These are phyloP conservation scores for Anthopleura xanthogrammica DNA, from an alignment of 92 coral and sea anemone species.

Conservation along the genomic window DNA sequence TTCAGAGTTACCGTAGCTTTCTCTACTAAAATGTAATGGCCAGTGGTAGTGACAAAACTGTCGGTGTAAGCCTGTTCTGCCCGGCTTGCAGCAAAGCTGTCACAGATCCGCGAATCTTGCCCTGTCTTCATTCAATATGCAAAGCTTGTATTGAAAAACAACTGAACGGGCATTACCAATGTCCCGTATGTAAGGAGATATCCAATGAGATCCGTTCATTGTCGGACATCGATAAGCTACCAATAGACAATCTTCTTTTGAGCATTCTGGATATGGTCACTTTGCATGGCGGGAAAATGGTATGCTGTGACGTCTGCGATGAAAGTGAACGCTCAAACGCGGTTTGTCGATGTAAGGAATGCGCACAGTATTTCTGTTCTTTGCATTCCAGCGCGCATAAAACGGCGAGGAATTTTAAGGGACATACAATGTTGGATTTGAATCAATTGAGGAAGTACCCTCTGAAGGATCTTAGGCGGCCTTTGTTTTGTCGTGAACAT, in stretches of 20 bases:
- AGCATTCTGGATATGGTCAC: constrained; percentile 65
- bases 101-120: constrained; percentile 57
- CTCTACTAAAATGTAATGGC: constrained; percentile 22
- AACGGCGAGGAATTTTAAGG: constrained; percentile 44
- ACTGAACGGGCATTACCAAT: constrained; percentile 52
- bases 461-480: constrained; percentile 53
- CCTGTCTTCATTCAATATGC: constrained; percentile 62
- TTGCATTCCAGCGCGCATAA: constrained; percentile 63
- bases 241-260: constrained; percentile 49
- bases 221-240: constrained; percentile 40
- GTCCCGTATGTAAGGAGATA: constrained; percentile 56
- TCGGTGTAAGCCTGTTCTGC: constrained; percentile 60
- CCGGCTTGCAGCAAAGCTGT: constrained; percentile 52
- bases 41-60: constrained; percentile 19
- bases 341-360: constrained; percentile 65
- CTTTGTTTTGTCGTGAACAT: constrained; percentile 46
- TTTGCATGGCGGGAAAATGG: constrained; percentile 49
- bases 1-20: not conserved
- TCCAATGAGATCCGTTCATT: constrained; percentile 26
- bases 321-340: constrained; percentile 60
- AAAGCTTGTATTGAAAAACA: constrained; percentile 51
- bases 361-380: constrained; percentile 53
- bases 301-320: constrained; percentile 62
- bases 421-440: constrained; percentile 32
- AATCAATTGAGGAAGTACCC: constrained; percentile 52